Conservation (phyloP, 2,888 invertebrate genomes). For the Pristionchus japonicus region DNA sequence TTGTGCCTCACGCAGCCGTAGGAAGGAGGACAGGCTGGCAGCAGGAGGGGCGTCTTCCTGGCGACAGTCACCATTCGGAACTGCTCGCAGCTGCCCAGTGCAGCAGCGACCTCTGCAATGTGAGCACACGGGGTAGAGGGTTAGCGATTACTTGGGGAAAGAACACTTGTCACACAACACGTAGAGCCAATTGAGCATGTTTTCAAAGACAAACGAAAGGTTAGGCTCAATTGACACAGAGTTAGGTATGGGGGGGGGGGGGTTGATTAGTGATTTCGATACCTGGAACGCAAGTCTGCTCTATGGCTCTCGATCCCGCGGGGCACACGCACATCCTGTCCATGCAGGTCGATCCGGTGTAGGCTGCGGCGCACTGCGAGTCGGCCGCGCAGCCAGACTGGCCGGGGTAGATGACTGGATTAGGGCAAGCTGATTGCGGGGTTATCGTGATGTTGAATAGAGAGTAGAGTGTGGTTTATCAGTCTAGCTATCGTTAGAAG, state of each 20-base stretch:
- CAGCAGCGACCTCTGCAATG: conserved; percentile 8
- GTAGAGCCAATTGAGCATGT: neutral
- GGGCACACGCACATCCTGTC: conserved; percentile 73
- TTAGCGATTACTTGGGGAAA: neutral
- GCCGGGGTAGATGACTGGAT: conserved; percentile 74
- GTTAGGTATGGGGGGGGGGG: neutral
- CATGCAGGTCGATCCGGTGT: conserved; percentile 69
- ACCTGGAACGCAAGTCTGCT: conserved; percentile 75
- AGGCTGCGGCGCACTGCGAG: conserved; percentile 72
- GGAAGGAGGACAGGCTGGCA: conserved; percentile 46
- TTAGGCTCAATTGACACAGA: neutral
- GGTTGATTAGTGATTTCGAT: conserved; percentile 24
- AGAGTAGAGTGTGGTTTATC: neutral
- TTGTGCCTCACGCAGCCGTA: conserved; percentile 33
- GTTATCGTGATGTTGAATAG: conserved; percentile 11
- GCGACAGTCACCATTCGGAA: neutral
- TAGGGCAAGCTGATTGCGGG: conserved; percentile 34
- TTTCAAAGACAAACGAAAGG: neutral
- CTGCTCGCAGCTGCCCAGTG: conserved; percentile 39
- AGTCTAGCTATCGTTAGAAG: neutral
- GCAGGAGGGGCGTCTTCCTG: conserved; percentile 8
- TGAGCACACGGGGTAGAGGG: conserved; percentile 30
- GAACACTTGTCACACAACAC: neutral
- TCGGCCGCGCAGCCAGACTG: conserved; percentile 73
- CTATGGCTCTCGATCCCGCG: conserved; percentile 70